Base-by-base conservation (phyloP, 2,797 vertebrate genomes). In the Lutjanus campechanus region DNA sequence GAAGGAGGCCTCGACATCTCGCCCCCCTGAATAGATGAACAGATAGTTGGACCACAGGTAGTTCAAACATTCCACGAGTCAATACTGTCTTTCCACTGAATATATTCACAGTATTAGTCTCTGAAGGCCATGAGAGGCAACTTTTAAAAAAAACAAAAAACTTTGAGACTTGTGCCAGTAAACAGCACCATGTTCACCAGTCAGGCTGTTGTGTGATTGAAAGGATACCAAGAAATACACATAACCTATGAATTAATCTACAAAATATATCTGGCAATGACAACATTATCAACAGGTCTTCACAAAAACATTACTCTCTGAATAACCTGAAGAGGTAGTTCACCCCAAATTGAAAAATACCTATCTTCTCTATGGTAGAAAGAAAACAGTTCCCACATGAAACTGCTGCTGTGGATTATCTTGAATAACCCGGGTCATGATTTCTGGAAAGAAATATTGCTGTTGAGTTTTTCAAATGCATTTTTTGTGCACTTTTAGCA, bases 1-100 rank as follows among this genome's bases (percentile, higher is more conserved):
- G 77, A 77, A 1, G 96, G 54, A 0, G 93, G 89, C 75, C 91
- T 94, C 43, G 93, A 92, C 93, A 85, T 89, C 40, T 83, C 60
- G 49, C 86, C 95, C 59, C 51, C 53, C 68, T 49, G 41, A 7
- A 81, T 12, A 20, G 22, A 51, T 9, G 7, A 81, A 29, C 29
- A 76, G 10, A 5, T 41, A 29, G 22, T 49, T 58, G 8, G n/a
- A 44, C 29, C 13, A 15, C 15, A 17, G n/a, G 7, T 41, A 12
- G 13, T 47, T 22, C 9, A 17, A 69, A 8, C 12, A 1, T 29
- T 47, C 2, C 17, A 20, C 47, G 4, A 3, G 12, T 69, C 13
- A 47, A 44, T 47, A 43, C 5, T 5, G 41, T 43, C 11, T 41
- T 12, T n/a, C 9, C 11, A 43, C 12, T n/a, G 19, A 59, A 49